These are phyloP conservation scores for Napeogenes inachia DNA, from an alignment of 2,888 invertebrate genomes.

Conservation along the genomic window DNA sequence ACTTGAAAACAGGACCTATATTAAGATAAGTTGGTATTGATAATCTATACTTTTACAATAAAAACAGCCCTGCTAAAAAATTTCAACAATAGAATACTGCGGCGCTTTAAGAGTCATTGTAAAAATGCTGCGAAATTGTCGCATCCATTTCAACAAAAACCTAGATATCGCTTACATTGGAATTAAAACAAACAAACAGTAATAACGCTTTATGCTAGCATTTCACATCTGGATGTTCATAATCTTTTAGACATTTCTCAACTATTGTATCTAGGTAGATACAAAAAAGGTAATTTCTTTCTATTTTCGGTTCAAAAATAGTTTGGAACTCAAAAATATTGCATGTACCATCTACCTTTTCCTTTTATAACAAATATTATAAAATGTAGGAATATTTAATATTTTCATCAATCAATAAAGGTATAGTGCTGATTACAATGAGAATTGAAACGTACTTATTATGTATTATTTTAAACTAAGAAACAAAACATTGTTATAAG, in stretches of 20 bases:
- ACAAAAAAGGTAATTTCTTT: not conserved
- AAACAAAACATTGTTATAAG: no score
- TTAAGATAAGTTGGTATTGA: not conserved
- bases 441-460: no score
- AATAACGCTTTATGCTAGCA: constrained; percentile 37
- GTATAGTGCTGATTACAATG: no score
- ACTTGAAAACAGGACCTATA: no score
- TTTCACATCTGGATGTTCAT: constrained; percentile 30
- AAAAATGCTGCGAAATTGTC: constrained; percentile 21
- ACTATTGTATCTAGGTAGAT: not conserved
- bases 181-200: constrained; percentile 44
- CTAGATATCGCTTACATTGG: constrained; percentile 34
- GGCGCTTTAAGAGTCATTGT: constrained; percentile 17
- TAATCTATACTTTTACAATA: not conserved
- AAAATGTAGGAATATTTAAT: no score
- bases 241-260: constrained; percentile 22
- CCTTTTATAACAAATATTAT: no score
- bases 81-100: not conserved
- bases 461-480: no score
- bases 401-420: no score
- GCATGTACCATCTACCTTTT: no score
- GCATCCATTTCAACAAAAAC: constrained; percentile 29
- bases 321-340: not conserved
- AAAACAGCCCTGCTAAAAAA: not conserved
- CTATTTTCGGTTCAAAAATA: not conserved